These are phyloP conservation scores for Cheumatopsyche charites DNA, from an alignment of 1,140 invertebrate genomes.

Conservation along the genomic window DNA sequence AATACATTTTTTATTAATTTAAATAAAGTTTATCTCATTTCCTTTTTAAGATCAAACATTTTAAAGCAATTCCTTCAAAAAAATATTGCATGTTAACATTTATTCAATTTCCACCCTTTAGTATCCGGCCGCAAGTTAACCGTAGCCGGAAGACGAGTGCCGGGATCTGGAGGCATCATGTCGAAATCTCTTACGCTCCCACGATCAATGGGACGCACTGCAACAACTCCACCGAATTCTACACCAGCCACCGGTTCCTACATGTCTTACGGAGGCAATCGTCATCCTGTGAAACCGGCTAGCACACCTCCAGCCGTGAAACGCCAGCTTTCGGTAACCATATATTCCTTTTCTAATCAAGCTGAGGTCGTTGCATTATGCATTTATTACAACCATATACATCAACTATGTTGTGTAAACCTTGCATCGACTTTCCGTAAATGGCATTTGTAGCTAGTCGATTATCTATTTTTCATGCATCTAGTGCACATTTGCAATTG, in stretches of 20 bases:
- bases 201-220: conserved; percentile 78
- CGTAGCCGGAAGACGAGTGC: conserved; percentile 69
- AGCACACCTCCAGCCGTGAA: conserved; percentile 82
- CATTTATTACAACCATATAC: background rate
- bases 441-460: background rate
- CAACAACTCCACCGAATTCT: conserved; percentile 54
- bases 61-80: too few relatives aligned
- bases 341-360: background rate
- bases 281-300: conserved; percentile 70
- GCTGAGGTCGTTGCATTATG: background rate
- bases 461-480: too few relatives aligned
- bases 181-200: conserved; percentile 85
- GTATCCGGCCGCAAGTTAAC: conserved; percentile 76
- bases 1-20: too few relatives aligned
- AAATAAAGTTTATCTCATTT: too few relatives aligned
- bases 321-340: conserved; percentile 75
- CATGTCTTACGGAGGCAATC: conserved; percentile 57
- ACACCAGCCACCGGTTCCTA: conserved; percentile 54
- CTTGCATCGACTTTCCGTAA: background rate
- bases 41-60: too few relatives aligned
- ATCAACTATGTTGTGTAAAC: background rate
- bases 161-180: conserved; percentile 65
- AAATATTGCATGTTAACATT: background rate
- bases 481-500: too few relatives aligned
- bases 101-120: conserved; percentile 49